Conservation (phyloP, 2,888 invertebrate species). For the Seira ritae region DNA sequence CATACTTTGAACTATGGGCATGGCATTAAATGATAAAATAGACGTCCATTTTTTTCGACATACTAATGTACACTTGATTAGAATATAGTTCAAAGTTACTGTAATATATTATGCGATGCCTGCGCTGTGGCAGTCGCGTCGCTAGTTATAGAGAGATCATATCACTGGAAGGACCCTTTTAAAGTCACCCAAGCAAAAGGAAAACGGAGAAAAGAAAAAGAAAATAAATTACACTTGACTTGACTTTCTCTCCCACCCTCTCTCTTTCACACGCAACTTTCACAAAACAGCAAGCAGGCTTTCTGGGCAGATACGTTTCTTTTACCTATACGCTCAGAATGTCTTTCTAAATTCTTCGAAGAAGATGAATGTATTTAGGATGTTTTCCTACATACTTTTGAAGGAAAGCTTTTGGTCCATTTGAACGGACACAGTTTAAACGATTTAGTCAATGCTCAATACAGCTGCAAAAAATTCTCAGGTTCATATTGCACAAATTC, state of each 20-base stretch:
- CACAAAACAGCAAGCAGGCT: not conserved
- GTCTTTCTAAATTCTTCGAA: not conserved
- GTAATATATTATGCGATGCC: no score
- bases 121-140: no score
- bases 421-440: not conserved
- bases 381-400: not conserved
- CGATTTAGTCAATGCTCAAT: no score
- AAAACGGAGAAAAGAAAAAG: constrained; percentile 11
- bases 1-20: not conserved
- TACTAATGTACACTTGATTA: not conserved
- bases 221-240: constrained; percentile 57
- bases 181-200: constrained; percentile 10
- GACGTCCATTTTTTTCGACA: not conserved
- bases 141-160: constrained; percentile 9
- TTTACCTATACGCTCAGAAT: not conserved
- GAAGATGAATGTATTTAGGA: not conserved
- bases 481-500: no score
- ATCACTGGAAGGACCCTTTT: constrained; percentile 28
- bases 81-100: not conserved
- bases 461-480: no score
- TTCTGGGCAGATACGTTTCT: not conserved
- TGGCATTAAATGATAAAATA: not conserved
- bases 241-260: constrained; percentile 22
- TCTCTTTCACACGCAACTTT: not conserved
- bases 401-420: not conserved